Evolutionary conservation across 30 jellyfish, hydroid and myxozoan genomes (phyloP), one percentile per base, ranked within the genome.

Genomic region (Hydra vulgaris): DNA sequence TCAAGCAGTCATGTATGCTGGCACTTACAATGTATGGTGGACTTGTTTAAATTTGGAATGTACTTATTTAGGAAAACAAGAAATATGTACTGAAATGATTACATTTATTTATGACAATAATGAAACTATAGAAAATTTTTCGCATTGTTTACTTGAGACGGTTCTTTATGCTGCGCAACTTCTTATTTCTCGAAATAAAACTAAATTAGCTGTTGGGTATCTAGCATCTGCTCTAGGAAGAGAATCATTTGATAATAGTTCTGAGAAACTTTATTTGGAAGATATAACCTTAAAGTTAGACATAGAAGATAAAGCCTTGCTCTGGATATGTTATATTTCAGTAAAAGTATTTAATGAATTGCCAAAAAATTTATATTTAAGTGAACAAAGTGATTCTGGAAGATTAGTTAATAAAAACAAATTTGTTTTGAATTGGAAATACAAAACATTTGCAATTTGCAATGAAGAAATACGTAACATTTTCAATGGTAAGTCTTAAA

Each of bases 1-100:
- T 71, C 97, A 90, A 85, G 97, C 97, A 12, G 79, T 90, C 7
- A 86, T 86, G 71, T 85, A 90, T 72, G 91, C 92, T 16, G 96
- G 85, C 26, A 81, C 95, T 18, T 90, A 85, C 79, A 77, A 81
- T 17, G 89, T 83, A 19, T 90, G 97, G 97, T 90, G 95, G 95
- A 71, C 83, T n/a, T 82, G 95, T 52, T 76, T 90, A 19, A 84
- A 85, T 40, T 88, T 90, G 25, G 97, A 90, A 71, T 55, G 71
- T 20, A 74, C 75, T 24, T 74, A 77, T 71, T 83, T 81, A 22
- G 94, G 82, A 76, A 86, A 90, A 53, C 79, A 86, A 21, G 95
- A 85, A 23, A 74, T 90, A 7, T 90, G 97, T 61, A 90, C 93
- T n/a, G 97, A 90, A 40, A 86, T 90, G 69, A 53, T 90, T 20